Conservation (phyloP, 2,113 vertebrate species). For the Anarrhichthys ocellatus region DNA sequence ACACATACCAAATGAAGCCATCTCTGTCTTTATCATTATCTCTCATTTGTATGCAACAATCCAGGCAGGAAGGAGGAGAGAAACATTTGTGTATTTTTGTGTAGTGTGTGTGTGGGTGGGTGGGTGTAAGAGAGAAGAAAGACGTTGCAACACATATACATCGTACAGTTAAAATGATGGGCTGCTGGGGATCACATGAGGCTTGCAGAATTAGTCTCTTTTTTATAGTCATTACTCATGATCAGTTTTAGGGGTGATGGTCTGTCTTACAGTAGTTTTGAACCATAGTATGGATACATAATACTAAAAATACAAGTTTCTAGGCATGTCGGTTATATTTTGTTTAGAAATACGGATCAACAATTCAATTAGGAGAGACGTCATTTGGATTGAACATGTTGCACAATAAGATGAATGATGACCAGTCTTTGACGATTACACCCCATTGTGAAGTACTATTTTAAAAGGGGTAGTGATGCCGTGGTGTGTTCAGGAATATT, state of each 20-base stretch:
- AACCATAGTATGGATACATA: not conserved
- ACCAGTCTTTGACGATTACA: not conserved
- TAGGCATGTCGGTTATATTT: not conserved
- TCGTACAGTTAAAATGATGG: not conserved
- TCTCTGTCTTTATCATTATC: constrained; percentile 42
- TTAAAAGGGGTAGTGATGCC: no score
- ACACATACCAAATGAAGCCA: constrained; percentile 15
- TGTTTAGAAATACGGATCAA: not conserved
- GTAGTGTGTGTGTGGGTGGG: not conserved
- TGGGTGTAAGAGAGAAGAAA: not conserved
- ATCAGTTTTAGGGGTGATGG: not conserved
- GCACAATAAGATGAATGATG: not conserved
- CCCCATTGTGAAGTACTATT: no score
- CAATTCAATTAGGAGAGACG: no score
- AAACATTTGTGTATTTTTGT: not conserved
- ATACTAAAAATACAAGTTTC: not conserved
- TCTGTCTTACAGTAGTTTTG: not conserved
- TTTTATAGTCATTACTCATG: not conserved
- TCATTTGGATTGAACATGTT: not conserved
- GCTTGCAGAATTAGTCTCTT: not conserved
- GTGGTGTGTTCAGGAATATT: no score
- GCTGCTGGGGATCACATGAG: not conserved
- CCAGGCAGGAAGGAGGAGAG: not conserved
- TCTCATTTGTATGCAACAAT: constrained; percentile 48
- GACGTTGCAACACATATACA: not conserved